phyloP scores from a whole-genome alignment of 2,888 invertebrate species.

The Halictus quadricinctus region DNA sequence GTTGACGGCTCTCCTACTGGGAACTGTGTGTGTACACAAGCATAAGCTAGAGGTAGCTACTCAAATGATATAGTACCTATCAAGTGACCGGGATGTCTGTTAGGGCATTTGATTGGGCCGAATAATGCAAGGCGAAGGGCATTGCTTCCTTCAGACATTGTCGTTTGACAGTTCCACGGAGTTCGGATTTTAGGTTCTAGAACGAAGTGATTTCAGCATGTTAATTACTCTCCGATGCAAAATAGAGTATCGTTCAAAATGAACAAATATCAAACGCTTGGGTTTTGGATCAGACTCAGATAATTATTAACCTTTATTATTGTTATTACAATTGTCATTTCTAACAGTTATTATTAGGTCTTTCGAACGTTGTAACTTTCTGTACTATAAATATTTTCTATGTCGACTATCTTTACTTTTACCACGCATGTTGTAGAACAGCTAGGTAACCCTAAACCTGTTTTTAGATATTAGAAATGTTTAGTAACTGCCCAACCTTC shows the following conservation, averaged over 20 bases:
- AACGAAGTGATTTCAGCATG: not conserved
- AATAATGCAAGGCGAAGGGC: constrained; percentile 77
- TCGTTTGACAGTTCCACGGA: constrained; percentile 65
- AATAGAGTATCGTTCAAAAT: not conserved
- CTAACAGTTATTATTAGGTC: not conserved
- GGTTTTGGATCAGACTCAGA: not conserved
- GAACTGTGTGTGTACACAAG: constrained; percentile 9
- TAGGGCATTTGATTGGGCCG: constrained; percentile 73
- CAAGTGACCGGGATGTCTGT: constrained; percentile 71
- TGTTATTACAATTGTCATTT: not conserved
- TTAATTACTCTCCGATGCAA: not conserved
- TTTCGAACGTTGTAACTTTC: not conserved
- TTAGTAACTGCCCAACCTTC: too few species aligned
- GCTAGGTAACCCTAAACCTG: too few species aligned
- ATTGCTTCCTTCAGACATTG: constrained; percentile 71
- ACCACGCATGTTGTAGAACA: too few species aligned
- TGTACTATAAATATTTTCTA: not conserved
- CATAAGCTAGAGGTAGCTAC: constrained; percentile 23
- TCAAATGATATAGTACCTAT: constrained; percentile 31
- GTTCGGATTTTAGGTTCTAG: not conserved
- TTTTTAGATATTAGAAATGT: too few species aligned
- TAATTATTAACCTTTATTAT: too few species aligned
- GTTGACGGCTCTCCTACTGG: constrained; percentile 18
- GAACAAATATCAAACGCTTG: not conserved
- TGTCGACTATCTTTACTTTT: too few species aligned